Conservation (phyloP, 2,888 invertebrate genomes). For the Hirtodrosophila alboralis region DNA sequence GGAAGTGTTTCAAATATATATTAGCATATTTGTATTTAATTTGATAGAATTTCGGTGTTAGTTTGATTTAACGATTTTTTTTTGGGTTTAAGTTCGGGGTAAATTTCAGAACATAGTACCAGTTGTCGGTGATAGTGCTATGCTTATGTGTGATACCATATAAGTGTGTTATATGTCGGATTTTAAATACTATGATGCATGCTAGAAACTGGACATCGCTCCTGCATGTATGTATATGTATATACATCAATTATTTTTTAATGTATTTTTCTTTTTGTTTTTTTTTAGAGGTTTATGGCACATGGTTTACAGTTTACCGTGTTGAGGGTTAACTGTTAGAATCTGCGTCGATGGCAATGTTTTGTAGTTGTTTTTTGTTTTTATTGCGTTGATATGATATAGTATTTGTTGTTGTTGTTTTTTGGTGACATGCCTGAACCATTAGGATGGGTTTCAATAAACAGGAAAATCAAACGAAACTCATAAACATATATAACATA, state of each 20-base stretch:
- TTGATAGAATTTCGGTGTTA: slow-evolving; percentile 32
- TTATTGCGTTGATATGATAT: slow-evolving; percentile 37
- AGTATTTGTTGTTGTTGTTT: slow-evolving; percentile 23
- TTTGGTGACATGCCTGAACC: slow-evolving; percentile 69
- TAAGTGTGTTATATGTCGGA: slow-evolving; percentile 53
- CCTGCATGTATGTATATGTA: slow-evolving; percentile 31
- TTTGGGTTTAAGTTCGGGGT: slow-evolving; percentile 29
- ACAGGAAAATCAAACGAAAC: slow-evolving; percentile 47
- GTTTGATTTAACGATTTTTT: slow-evolving; percentile 58
- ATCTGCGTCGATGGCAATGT: slow-evolving; percentile 39
- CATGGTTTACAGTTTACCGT: slow-evolving; percentile 51
- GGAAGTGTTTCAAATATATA: background rate
- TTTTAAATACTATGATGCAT: slow-evolving; percentile 29
- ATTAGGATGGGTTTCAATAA: slow-evolving; percentile 70
- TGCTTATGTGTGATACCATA: slow-evolving; percentile 69
- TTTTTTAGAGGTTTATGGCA: slow-evolving; percentile 28
- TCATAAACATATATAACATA: slow-evolving; percentile 37
- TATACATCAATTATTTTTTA: slow-evolving; percentile 13
- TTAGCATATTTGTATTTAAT: slow-evolving; percentile 27
- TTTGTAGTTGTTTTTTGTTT: slow-evolving; percentile 13
- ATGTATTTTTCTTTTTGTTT: too few relatives aligned
- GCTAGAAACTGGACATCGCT: slow-evolving; percentile 27
- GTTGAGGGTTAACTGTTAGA: slow-evolving; percentile 63
- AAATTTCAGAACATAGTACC: slow-evolving; percentile 58
- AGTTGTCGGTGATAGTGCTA: slow-evolving; percentile 74